Base-by-base conservation (phyloP, 2,797 vertebrate species). In the Botia almorhae region DNA sequence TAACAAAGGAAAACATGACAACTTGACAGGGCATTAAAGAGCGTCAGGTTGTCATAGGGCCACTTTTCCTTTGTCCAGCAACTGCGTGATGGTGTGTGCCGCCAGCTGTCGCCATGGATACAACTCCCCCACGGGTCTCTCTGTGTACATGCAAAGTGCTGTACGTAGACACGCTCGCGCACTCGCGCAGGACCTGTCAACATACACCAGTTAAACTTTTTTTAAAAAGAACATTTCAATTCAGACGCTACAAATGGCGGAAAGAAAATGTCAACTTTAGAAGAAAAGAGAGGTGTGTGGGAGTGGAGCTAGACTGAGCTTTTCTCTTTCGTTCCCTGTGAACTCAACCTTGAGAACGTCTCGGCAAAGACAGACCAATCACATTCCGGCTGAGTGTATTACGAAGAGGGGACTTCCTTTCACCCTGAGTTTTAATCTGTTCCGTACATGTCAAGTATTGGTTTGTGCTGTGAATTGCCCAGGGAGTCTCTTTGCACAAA, bases 31-130 rank as follows among this genome's bases (percentile, higher is more conserved):
- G 78, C 82, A 80, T 84, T 82, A 77, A 73, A 78, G 72, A 78
- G 77, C 71, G 55, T 74, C 74, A 33, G 82, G 61, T 81, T 83
- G 70, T 83, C 84, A 84, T 63, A 19, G 75, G 78, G 81, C 75
- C 68, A 46, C 82, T 75, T 81, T 65, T 74, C 72, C 64, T 83
- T 78, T 82, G 69, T 84, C 71, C 81, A 73, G 53, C 74, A 85
- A 81, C 80, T 53, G 76, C 69, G 71, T 46, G 75, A 76, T 74
- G 53, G 69, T 58, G 78, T 75, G 78, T 81, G 83, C 79, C 76
- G 82, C 78, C 82, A 82, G 75, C 81, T 85, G 80, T 87, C 83
- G 63, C 81, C 85, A 87, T 86, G 87, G 87, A 81, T 86, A 87
- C 85, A 85, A 63, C 69, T 73, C 75, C 80, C 83, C 76, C 82